Evolutionary conservation across 1,140 invertebrate genomes (phyloP).

Genomic region (Probaryconus sp.): DNA sequence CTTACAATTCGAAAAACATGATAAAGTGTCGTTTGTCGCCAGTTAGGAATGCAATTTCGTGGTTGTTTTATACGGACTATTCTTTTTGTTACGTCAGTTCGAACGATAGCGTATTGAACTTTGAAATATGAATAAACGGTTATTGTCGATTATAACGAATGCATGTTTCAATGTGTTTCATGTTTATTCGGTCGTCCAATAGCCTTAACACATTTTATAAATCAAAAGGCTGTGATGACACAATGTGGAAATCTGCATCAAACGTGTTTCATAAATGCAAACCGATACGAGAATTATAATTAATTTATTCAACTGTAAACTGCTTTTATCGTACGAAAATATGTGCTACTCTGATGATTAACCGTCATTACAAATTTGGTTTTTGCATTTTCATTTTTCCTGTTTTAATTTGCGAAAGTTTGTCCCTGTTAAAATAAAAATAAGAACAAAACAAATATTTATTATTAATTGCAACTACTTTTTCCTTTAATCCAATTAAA

Average conservation of each 20-base stretch:
- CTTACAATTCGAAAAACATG: conserved; percentile 61
- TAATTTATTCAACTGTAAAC: too few relatives aligned
- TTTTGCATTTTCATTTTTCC: too few relatives aligned
- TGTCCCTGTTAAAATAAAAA: too few relatives aligned
- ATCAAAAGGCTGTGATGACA: conserved; percentile 21
- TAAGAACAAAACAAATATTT: too few relatives aligned
- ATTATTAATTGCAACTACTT: too few relatives aligned
- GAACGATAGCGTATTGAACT: conserved; percentile 60
- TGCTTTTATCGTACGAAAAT: too few relatives aligned
- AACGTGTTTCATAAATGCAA: conserved; percentile 31
- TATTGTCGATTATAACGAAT: conserved; percentile 62
- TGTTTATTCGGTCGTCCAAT: conserved; percentile 22
- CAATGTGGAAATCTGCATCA: conserved; percentile 11
- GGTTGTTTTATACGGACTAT: conserved; percentile 60
- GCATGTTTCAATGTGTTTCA: conserved; percentile 41
- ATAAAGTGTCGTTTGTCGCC: conserved; percentile 62
- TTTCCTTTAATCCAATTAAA: too few relatives aligned
- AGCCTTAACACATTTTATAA: conserved; percentile 38
- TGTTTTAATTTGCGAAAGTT: too few relatives aligned
- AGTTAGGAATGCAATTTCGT: conserved; percentile 64
- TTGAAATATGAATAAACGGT: conserved; percentile 63
- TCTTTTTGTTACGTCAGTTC: conserved; percentile 38
- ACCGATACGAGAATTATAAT: conserved; percentile 20
- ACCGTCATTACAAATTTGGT: too few relatives aligned
- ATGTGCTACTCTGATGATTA: too few relatives aligned